Percentiles rank a stretch among this genome's conserved stretches.
Conservation (phyloP, 2,888 invertebrate species). For the Ectemnius cavifrons region DNA sequence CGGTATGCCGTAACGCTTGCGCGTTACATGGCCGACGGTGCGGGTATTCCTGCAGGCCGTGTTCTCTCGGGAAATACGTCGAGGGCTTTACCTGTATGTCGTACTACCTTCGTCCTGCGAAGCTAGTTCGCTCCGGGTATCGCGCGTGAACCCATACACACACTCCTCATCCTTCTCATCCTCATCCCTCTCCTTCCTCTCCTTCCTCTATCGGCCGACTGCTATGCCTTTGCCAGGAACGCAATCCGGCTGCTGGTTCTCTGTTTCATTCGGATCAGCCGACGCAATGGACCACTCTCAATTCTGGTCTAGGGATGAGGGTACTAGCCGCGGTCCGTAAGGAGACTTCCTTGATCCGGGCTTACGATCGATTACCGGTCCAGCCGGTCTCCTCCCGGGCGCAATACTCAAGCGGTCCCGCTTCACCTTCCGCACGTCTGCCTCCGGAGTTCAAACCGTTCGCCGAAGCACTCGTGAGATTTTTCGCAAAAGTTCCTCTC, state of each 20-base stretch:
- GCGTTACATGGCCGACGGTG: constrained; percentile 27
- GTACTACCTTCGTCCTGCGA: constrained; percentile 29
- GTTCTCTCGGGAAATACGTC: constrained; percentile 57
- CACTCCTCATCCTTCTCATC: no score
- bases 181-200: no score
- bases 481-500: neutral
- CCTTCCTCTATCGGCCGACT: neutral
- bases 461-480: neutral
- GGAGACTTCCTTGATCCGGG: constrained; percentile 51
- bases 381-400: neutral
- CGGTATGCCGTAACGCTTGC: constrained; percentile 34
- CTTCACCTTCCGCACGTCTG: neutral
- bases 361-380: constrained; percentile 31
- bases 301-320: constrained; percentile 3
- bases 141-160: constrained; percentile 28
- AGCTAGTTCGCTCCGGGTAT: constrained; percentile 30
- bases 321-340: constrained; percentile 31
- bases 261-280: no score
- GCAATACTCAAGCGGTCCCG: neutral
- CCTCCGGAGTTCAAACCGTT: neutral
- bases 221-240: constrained; percentile 23
- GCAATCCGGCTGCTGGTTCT: no score
- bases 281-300: constrained; percentile 15
- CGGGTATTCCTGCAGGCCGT: no score
- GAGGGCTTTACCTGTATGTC: constrained; percentile 50